A percentile compares a stretch with the other conserved stretches of the same genome.
phyloP scores from a whole-genome alignment of 2,888 invertebrate species.

The Yponomeuta evonymella region DNA sequence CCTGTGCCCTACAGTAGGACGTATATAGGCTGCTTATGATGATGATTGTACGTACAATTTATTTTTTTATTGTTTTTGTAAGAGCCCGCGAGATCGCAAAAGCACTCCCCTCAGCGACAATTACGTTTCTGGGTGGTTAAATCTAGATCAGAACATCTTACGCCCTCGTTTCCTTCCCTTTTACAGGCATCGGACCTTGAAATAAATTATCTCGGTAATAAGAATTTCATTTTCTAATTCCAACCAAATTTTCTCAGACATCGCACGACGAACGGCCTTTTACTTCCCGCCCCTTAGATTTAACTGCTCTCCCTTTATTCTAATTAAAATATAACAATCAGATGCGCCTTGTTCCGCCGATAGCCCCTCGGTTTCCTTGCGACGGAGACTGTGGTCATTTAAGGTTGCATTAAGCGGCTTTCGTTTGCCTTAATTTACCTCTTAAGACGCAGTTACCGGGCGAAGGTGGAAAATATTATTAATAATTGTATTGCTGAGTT shows the following conservation, averaged over 20 bases:
- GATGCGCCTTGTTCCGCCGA: not conserved
- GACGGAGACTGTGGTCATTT: no score
- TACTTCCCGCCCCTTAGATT: constrained; percentile 30
- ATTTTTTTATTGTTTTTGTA: no score
- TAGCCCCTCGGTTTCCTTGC: no score
- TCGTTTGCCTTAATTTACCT: no score
- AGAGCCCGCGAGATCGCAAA: no score
- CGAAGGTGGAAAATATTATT: no score
- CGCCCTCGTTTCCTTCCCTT: constrained; percentile 11
- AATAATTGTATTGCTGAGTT: no score
- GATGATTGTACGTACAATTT: no score
- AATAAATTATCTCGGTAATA: constrained; percentile 30
- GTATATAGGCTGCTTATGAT: no score
- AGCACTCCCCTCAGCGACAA: not conserved
- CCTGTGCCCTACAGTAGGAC: no score
- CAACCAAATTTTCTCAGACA: constrained; percentile 26
- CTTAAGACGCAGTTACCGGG: no score
- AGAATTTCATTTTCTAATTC: constrained; percentile 37
- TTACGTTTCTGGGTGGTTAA: constrained; percentile 1
- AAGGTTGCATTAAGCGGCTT: no score
- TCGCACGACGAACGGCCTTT: constrained; percentile 23
- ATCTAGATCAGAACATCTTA: constrained; percentile 12
- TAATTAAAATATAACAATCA: constrained; percentile 51
- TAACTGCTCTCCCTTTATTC: constrained; percentile 36
- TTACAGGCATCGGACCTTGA: constrained; percentile 18